Evolutionary conservation across 1,140 invertebrate genomes (phyloP), one percentile per base, ranked within the genome.

Genomic region (Liolophura sinensis): DNA sequence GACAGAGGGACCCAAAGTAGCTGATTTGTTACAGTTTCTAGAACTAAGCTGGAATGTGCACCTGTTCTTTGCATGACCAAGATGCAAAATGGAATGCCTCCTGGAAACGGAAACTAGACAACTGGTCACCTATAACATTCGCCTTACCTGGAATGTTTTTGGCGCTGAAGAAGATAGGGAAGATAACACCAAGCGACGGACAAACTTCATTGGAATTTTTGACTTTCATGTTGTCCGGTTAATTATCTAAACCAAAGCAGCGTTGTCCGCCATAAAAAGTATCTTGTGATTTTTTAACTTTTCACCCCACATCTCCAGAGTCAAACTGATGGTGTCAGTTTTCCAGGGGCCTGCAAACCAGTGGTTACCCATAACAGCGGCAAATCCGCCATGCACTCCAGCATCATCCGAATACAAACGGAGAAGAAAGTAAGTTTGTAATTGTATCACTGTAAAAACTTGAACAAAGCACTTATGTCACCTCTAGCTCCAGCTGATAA

Each of bases 101-200:
- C 22, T 57, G 20, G 16, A 73, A 70, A 61, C 70, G 64, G 20
- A 63, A 73, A 70, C 65, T 25, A 20, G 66, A 62, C 51, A 72
- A 60, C 25, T 57, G 59, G 50, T 70, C 68, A 24, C 56, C 54
- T 60, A 65, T 60, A 18, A 67, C 47, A 55, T 70, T 73, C n/a
- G 49, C 49, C 55, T 61, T 60, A 18, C 69, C 72, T 0, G 52
- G 50, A 50, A 69, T 62, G 58, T 72, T 61, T 31, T 50, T 16
- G 7, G 70, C 70, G 7, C 59, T 46, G 25, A 73, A 40, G 5
- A 73, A 48, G 51, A 67, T 70, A 46, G 70, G 9, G 55, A 31
- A 1, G n/a, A 5, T 14, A 67, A 3, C 18, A 68, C 63, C 15
- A 73, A 57, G 14, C 56, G 62, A 0, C 65, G 54, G 18, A 73